Base-by-base conservation (phyloP, 2,888 invertebrate species). In the Aspidapion aeneum region DNA sequence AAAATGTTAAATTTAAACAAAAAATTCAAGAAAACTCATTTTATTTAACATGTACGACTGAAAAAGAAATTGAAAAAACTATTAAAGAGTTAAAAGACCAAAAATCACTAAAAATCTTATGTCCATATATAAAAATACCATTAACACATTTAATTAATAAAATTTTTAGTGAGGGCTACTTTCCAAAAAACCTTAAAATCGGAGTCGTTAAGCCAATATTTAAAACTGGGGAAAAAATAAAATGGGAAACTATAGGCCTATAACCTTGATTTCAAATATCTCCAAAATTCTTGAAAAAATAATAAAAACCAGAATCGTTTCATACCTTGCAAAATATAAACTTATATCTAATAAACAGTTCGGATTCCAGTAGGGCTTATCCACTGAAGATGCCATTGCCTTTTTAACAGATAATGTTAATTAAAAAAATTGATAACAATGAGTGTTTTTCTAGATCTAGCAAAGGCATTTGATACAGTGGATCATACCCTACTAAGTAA, bases 261-360 rank as follows among this genome's bases (percentile, higher is more conserved):
- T n/a, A 56, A 56, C 21, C 21, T 22, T 22, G 17, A 22, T n/a
- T n/a, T 56, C 21, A 19, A 56, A 56, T 18, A 22, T 56, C 1
- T 16, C 56, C 19, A 21, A 56, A 56, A 19, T 21, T 21, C 21
- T 56, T 56, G 21, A 56, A 18, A 56, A 17, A 22, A 56, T 56
- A 21, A n/a, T 21, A 1, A 56, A 21, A 56, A 22, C 20, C 7
- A 19, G n/a, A 21, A 56, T 56, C 5, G 35, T 16, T 17, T 7
- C 20, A 21, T 56, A 21, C 7, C 21, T 56, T 3, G 35, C 19
- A 17, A 16, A 56, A 56, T 18, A 56, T 56, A 56, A 56, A 21
- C 19, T 56, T 7, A n/a, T 19, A 56, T 51, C 63, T 56, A 19
- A 64, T 61, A 51, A 35, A 35, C 35, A 35, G 12, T 35, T 35